Conservation (phyloP, 2,888 invertebrate genomes). For the Sarcophaga rosellei region DNA sequence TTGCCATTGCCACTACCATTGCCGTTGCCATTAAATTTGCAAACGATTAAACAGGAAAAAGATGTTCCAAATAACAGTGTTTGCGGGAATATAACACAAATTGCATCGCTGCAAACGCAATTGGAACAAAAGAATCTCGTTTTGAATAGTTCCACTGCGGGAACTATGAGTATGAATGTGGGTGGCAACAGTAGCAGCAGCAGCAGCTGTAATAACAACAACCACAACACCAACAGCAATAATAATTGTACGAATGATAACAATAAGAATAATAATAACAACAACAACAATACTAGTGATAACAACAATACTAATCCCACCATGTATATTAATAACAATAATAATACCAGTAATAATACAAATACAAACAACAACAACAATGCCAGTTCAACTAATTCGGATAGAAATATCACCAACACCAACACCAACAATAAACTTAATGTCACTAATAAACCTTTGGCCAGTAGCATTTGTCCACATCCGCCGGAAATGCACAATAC, state of each 20-base stretch:
- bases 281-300: conserved; percentile 23
- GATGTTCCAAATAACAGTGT: conserved; percentile 41
- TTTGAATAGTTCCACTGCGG: conserved; percentile 20
- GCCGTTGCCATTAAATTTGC: conserved; percentile 60
- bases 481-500: conserved; percentile 63
- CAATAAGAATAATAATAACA: conserved; percentile 12
- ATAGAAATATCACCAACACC: conserved; percentile 6
- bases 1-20: conserved; percentile 43
- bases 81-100: conserved; percentile 57
- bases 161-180: conserved; percentile 33
- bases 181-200: conserved; percentile 29
- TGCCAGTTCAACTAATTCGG: background rate
- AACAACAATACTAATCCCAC: conserved; percentile 8
- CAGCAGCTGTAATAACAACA: conserved; percentile 27
- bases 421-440: conserved; percentile 43
- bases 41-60: conserved; percentile 62
- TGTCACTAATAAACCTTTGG: conserved; percentile 23
- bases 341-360: conserved; percentile 27
- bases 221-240: conserved; percentile 35
- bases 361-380: background rate
- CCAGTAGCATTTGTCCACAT: conserved; percentile 32
- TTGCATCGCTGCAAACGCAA: conserved; percentile 67
- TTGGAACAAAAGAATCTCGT: conserved; percentile 64
- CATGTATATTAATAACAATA: conserved; percentile 9
- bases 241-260: conserved; percentile 24